Evolutionary conservation across 2,797 vertebrate genomes (phyloP).

Genomic region (Accipiter fasciatus): DNA sequence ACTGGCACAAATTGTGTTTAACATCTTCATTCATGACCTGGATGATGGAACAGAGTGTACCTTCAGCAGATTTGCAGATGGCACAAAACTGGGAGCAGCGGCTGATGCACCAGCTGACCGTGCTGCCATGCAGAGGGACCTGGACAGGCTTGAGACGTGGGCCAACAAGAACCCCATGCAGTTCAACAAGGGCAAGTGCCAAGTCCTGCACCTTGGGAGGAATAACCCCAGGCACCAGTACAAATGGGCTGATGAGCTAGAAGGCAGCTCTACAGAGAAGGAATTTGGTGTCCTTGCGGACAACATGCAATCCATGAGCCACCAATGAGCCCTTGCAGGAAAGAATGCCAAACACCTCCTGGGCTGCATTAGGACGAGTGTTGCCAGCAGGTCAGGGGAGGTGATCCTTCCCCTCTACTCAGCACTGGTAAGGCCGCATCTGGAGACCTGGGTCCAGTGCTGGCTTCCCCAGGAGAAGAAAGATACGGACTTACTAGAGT

Average conservation of each 20-base stretch:
- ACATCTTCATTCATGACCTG: neutral
- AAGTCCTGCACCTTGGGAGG: neutral
- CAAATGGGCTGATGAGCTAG: rapidly evolving
- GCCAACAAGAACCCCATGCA: neutral
- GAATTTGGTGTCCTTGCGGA: neutral
- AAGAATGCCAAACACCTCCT: neutral
- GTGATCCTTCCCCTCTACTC: neutral
- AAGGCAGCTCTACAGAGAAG: neutral
- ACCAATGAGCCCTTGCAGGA: neutral
- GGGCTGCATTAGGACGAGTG: neutral
- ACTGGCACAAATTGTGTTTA: neutral
- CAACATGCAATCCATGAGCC: neutral
- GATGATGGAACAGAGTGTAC: neutral
- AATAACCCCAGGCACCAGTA: neutral
- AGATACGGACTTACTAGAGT: neutral
- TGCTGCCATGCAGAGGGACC: neutral
- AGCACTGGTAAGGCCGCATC: neutral
- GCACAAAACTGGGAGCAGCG: neutral
- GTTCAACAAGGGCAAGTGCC: neutral
- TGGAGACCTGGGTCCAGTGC: neutral
- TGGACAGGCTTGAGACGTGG: neutral
- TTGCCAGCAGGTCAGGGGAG: neutral
- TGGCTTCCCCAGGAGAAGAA: neutral
- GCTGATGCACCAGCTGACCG: neutral
- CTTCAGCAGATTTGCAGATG: neutral